These are phyloP conservation scores for Crotalus adamanteus DNA, from an alignment of 2,797 vertebrate species.

Conservation along the genomic window DNA sequence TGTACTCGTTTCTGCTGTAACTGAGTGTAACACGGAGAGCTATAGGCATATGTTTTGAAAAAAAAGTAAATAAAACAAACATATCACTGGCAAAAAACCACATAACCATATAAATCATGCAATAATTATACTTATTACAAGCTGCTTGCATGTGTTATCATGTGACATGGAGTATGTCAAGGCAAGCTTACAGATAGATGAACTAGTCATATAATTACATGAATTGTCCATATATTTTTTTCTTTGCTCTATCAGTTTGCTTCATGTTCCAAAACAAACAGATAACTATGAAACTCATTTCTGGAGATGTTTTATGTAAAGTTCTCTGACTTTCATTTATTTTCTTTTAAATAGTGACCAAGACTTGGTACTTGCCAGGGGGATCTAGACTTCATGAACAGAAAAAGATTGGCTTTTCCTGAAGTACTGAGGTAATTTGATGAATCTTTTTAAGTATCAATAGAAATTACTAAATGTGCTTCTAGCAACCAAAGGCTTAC, in stretches of 20 bases:
- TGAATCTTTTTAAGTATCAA: background rate
- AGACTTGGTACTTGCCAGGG: conserved; percentile 62
- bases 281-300: conserved; percentile 27
- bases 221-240: background rate
- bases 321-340: conserved; percentile 45
- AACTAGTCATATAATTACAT: background rate
- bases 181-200: background rate
- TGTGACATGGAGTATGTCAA: background rate
- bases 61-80: background rate
- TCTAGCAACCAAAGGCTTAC: background rate
- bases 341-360: conserved; percentile 62
- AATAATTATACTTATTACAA: background rate
- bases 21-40: background rate
- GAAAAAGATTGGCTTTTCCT: conserved; percentile 42
- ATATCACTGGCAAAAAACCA: background rate
- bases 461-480: background rate
- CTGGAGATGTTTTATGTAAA: background rate
- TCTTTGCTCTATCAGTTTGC: background rate
- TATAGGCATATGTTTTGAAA: background rate
- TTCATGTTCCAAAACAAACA: background rate
- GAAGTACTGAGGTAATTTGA: conserved; percentile 60
- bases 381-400: conserved; percentile 63
- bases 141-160: background rate
- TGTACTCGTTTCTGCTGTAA: background rate
- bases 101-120: background rate